Conservation (phyloP, 2,113 vertebrate genomes). For the Puffinus mauretanicus region DNA sequence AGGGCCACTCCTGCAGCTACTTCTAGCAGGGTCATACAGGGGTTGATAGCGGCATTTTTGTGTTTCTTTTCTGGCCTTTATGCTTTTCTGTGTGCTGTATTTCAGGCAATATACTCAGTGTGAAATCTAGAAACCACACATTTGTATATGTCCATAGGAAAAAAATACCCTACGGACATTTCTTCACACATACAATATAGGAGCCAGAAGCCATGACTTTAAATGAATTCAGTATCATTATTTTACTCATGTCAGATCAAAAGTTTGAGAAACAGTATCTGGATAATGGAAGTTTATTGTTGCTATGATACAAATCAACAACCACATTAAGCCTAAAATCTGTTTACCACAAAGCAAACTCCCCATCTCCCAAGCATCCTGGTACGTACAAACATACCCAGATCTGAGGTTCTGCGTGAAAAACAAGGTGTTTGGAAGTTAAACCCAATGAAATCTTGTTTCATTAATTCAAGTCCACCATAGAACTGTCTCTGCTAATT, state of each 20-base stretch:
- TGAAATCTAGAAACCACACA: neutral
- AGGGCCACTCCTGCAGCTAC: neutral
- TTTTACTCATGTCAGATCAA: neutral
- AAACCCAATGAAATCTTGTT: neutral
- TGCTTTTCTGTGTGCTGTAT: neutral
- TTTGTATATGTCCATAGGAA: neutral
- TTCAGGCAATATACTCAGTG: neutral
- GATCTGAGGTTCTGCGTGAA: neutral
- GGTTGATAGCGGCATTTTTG: neutral
- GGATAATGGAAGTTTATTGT: neutral
- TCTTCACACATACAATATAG: neutral
- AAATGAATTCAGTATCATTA: neutral
- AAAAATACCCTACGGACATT: neutral
- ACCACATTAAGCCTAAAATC: neutral
- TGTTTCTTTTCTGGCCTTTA: neutral
- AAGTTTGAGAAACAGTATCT: conserved; percentile 4
- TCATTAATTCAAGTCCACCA: neutral
- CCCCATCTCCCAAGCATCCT: neutral
- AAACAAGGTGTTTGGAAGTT: neutral
- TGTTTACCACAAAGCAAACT: conserved; percentile 20
- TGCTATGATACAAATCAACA: conserved; percentile 22
- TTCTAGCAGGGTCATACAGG: neutral
- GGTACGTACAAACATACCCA: neutral
- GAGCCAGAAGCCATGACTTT: neutral
- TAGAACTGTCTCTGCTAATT: neutral